phyloP scores from a whole-genome alignment of 1,140 invertebrate species.

The Papilio helenus region DNA sequence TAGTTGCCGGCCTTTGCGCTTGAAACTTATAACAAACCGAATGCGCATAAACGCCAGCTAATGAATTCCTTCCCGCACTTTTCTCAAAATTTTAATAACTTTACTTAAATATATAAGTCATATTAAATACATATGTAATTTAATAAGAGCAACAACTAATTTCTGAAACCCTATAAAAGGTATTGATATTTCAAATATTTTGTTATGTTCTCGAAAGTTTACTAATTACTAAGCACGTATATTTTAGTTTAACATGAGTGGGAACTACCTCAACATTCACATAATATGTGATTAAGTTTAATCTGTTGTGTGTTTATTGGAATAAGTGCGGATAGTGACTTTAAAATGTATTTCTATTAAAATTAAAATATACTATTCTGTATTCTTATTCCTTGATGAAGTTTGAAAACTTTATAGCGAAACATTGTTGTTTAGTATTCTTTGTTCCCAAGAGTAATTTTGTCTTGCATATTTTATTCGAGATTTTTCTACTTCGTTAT shows the following conservation, averaged over 20 bases:
- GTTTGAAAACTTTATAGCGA: conserved; percentile 2
- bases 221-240: too few relatives aligned
- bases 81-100: not conserved
- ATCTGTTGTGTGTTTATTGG: not conserved
- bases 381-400: not conserved
- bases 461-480: conserved; percentile 6
- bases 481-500: not conserved
- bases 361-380: not conserved
- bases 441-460: conserved; percentile 8
- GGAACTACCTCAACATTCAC: too few relatives aligned
- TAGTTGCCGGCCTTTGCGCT: not conserved
- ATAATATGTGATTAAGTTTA: too few relatives aligned
- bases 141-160: not conserved
- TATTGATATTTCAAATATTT: too few relatives aligned
- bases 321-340: not conserved
- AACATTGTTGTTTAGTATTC: conserved; percentile 9
- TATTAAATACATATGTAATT: not conserved
- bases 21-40: conserved; percentile 13
- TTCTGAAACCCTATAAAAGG: not conserved
- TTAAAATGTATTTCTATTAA: not conserved
- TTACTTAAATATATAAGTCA: not conserved
- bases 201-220: not conserved
- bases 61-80: not conserved
- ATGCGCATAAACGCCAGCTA: conserved; percentile 5
- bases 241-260: not conserved